Evolutionary conservation across 2,888 invertebrate species (phyloP), one percentile per base, ranked within the genome.

Genomic region (Cyrtodaria siliqua): DNA sequence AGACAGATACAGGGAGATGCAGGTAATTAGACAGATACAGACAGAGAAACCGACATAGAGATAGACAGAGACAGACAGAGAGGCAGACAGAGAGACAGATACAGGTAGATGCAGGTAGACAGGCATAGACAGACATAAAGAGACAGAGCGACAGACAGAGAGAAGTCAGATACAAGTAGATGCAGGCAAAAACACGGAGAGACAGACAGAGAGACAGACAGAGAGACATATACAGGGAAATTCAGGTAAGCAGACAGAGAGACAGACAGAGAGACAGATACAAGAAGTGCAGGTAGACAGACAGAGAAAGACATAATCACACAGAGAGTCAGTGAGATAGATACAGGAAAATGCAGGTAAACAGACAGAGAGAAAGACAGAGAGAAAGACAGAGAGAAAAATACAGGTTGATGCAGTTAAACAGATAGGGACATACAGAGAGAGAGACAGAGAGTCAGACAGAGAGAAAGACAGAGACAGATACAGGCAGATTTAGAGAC

Each of bases 381-480:
- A n/a, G n/a, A n/a, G n/a, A n/a, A n/a, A n/a, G n/a, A n/a, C 18
- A 57, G 20, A 57, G 40, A 57, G 20, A 57, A 14, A 57, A 2
- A 57, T n/a, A 40, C 57, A 57, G 18, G n/a, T n/a, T n/a, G n/a
- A n/a, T n/a, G n/a, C n/a, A n/a, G n/a, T n/a, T n/a, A 57, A 12
- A 57, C 57, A 40, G 18, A 57, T 6, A 53, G 24, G 24, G 12
- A 53, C 24, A 23, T 6, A 53, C 12, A 53, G n/a, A n/a, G n/a
- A n/a, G n/a, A n/a, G n/a, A n/a, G n/a, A n/a, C n/a, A n/a, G n/a
- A n/a, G n/a, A n/a, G n/a, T n/a, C n/a, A n/a, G n/a, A n/a, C n/a
- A n/a, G n/a, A n/a, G n/a, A n/a, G n/a, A n/a, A n/a, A n/a, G 24
- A 53, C 12, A 53, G 53, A 53, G 24, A 53, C 53, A 53, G 24